Conservation (phyloP, 2,888 invertebrate species). For the Erebia palarica region DNA sequence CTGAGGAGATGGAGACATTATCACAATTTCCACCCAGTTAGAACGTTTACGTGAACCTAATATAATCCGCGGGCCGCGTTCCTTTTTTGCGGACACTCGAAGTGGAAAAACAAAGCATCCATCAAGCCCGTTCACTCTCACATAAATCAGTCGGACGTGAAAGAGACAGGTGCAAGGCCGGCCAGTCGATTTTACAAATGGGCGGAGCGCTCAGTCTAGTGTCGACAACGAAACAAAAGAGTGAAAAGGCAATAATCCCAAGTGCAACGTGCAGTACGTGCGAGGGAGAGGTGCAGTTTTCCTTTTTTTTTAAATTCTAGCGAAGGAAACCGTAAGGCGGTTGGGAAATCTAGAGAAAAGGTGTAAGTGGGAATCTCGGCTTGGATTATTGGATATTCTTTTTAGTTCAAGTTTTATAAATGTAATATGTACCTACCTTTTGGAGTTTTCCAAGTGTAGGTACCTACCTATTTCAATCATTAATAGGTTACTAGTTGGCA, state of each 20-base stretch:
- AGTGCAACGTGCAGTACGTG: constrained; percentile 73
- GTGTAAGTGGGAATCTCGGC: constrained; percentile 47
- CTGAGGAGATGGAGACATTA: constrained; percentile 64
- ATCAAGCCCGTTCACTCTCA: constrained; percentile 81
- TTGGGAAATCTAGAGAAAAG: constrained; percentile 75
- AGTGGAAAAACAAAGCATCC: constrained; percentile 77
- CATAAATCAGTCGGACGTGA: constrained; percentile 79
- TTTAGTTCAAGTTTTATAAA: constrained; percentile 39
- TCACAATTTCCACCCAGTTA: constrained; percentile 69
- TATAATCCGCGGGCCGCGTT: constrained; percentile 33
- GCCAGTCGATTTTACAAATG: constrained; percentile 81
- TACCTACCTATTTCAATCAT: too few relatives aligned
- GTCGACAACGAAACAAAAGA: constrained; percentile 78
- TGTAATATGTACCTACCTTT: constrained; percentile 49
- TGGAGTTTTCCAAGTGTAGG: neutral
- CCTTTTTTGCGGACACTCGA: constrained; percentile 68
- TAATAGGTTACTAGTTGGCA: too few relatives aligned
- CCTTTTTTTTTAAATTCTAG: constrained; percentile 53
- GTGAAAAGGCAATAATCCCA: constrained; percentile 75
- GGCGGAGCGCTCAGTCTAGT: constrained; percentile 78
- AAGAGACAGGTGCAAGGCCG: constrained; percentile 79
- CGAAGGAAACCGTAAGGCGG: constrained; percentile 67
- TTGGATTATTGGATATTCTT: constrained; percentile 40
- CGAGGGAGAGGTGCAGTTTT: constrained; percentile 58
- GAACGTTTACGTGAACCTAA: constrained; percentile 58